A percentile compares a stretch with the other conserved stretches of the same genome.
Conservation (phyloP, 2,888 invertebrate species). For the Euplagia quadripunctaria region DNA sequence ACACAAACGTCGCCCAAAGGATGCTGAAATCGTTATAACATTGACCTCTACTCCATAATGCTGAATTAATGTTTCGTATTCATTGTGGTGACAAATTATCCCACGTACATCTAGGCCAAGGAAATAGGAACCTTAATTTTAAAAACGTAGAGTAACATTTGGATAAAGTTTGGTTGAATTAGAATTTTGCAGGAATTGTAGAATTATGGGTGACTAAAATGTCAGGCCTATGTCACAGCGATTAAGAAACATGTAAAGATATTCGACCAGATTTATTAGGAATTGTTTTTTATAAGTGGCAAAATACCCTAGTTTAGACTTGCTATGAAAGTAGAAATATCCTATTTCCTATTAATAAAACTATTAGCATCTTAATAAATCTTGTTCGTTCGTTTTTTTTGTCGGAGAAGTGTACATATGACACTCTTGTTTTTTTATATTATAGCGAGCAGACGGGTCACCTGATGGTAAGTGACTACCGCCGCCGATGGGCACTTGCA, state of each 20-base stretch:
- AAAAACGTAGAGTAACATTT: conserved; percentile 8
- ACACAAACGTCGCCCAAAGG: conserved; percentile 22
- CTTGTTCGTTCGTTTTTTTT: no score
- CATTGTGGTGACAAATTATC: conserved; percentile 44
- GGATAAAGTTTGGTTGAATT: neutral
- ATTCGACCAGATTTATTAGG: conserved; percentile 15
- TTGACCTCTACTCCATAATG: conserved; percentile 33
- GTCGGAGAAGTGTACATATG: no score
- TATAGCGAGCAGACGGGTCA: no score
- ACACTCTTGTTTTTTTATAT: no score
- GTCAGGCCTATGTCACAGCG: conserved; percentile 22
- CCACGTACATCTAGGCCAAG: neutral
- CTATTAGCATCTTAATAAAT: no score
- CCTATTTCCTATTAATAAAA: no score
- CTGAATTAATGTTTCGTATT: conserved; percentile 37
- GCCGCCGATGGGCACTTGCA: no score
- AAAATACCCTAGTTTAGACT: neutral
- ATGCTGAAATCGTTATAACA: conserved; percentile 32
- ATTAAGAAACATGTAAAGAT: conserved; percentile 23
- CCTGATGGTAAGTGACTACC: no score
- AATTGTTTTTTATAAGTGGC: conserved; percentile 2
- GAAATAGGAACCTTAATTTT: neutral
- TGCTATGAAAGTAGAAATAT: neutral
- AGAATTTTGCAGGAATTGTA: conserved; percentile 20
- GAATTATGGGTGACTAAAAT: conserved; percentile 20